These are phyloP conservation scores for Vulpes lagopus DNA, from an alignment of 2,113 vertebrate genomes.

Conservation along the genomic window DNA sequence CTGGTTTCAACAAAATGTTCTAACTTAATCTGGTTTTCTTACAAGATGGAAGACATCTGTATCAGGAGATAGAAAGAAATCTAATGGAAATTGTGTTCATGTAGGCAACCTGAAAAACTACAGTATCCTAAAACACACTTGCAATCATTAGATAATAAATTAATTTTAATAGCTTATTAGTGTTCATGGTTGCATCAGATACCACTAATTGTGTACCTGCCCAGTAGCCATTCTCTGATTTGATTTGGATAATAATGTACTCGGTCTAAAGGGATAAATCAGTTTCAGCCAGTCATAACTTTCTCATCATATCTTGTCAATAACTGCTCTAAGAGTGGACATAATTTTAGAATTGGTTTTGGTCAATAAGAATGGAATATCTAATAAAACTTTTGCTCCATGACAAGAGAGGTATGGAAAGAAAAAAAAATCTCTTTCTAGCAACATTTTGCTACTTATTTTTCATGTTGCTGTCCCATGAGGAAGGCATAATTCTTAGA, in stretches of 20 bases:
- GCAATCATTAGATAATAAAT: neutral
- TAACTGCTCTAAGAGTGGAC: neutral
- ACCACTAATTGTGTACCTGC: neutral
- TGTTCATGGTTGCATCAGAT: neutral
- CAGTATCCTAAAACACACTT: neutral
- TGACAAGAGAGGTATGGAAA: neutral
- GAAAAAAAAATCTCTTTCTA: neutral
- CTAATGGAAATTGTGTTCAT: neutral
- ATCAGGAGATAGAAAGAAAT: neutral
- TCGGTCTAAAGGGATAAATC: neutral
- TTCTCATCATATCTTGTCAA: neutral
- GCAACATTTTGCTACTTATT: neutral
- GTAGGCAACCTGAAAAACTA: neutral
- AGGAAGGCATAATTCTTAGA: neutral
- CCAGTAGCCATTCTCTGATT: neutral
- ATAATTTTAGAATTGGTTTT: neutral
- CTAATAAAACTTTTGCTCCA: neutral
- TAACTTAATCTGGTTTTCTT: neutral
- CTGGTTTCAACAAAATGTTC: neutral
- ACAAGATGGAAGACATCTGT: neutral
- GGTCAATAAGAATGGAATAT: neutral
- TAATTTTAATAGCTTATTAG: neutral
- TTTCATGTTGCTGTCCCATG: neutral
- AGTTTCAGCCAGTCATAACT: neutral
- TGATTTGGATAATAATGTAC: neutral